A percentile compares a stretch with the other conserved stretches of the same genome.
Conservation (phyloP, 2,888 invertebrate genomes). For the Amiota communis region DNA sequence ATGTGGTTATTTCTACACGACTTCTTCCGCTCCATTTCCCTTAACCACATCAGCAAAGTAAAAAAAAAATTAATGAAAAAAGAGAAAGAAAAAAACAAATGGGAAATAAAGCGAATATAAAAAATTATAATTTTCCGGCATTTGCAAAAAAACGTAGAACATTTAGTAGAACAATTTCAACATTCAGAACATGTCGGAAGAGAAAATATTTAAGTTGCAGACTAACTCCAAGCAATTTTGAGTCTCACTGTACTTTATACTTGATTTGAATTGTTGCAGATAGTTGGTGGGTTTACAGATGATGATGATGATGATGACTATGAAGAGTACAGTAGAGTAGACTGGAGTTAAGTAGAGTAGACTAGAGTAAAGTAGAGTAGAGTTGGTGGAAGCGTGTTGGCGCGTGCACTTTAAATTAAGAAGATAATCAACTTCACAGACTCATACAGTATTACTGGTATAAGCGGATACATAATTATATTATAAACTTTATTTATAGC, state of each 20-base stretch:
- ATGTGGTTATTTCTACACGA: constrained; percentile 30
- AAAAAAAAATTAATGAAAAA: constrained; percentile 11
- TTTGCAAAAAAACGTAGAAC: background rate
- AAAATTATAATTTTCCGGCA: constrained; percentile 24
- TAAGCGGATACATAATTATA: no score
- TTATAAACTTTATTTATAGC: no score
- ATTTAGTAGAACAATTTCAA: constrained; percentile 29
- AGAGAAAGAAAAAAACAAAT: constrained; percentile 3
- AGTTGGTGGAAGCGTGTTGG: background rate
- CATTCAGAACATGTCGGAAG: constrained; percentile 59
- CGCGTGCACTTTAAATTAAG: constrained; percentile 63
- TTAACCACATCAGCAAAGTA: constrained; percentile 33
- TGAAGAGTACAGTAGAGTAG: no score
- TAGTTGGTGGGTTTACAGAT: constrained; percentile 2
- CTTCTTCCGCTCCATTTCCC: constrained; percentile 66
- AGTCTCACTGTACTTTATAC: constrained; percentile 17
- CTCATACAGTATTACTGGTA: background rate
- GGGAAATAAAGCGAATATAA: constrained; percentile 11
- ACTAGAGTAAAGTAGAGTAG: no score
- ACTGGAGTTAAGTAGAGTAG: background rate
- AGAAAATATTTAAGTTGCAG: constrained; percentile 3
- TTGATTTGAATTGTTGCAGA: constrained; percentile 27
- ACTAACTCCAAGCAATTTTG: background rate
- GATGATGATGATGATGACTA: background rate
- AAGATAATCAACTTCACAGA: constrained; percentile 45